Evolutionary conservation across 1,140 invertebrate species (phyloP), one percentile per base, ranked within the genome.

Genomic region (Elymnias hypermnestra): DNA sequence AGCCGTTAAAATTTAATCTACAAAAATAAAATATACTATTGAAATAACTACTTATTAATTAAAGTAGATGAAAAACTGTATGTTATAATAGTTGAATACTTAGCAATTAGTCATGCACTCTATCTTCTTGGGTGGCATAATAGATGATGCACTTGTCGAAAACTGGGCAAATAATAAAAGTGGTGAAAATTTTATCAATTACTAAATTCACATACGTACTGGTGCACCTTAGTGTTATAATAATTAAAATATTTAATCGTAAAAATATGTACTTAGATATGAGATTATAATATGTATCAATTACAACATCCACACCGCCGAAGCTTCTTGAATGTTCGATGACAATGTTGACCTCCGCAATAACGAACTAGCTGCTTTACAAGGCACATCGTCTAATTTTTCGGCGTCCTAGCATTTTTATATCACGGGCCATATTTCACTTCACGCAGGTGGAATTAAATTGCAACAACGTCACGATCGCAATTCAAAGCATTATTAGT

Each of bases 281-380:
- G 36, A 17, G 19, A 43, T 38, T 29, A 51, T 28, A 44, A 26
- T 22, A 42, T 38, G 13, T 42, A 38, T 43, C 40, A 23, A 44
- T 33, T 36, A 43, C 48, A 44, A 39, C 37, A 31, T 51, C 28
- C n/a, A 44, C 48, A 43, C 48, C 48, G 48, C 48, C 48, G 48
- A 51, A 38, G 48, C 35, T 44, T 51, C 14, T 79, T 84, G 81
- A 84, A 84, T 84, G 81, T 84, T 84, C 81, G 81, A 84, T 84
- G 81, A 83, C 58, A 71, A 72, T 76, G 76, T 81, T 77, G 75
- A 67, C 62, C 60, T 63, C 54, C 56, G 54, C 29, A 53, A 25
- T 38, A 15, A 22, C 15, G 15, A 42, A 10, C 23, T 44, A 44
- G 48, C 40, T 36, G 40, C 39, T 38, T 47, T 23, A 26, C 37